Evolutionary conservation across 2,888 invertebrate species (phyloP).

Genomic region (Morpho achilles): DNA sequence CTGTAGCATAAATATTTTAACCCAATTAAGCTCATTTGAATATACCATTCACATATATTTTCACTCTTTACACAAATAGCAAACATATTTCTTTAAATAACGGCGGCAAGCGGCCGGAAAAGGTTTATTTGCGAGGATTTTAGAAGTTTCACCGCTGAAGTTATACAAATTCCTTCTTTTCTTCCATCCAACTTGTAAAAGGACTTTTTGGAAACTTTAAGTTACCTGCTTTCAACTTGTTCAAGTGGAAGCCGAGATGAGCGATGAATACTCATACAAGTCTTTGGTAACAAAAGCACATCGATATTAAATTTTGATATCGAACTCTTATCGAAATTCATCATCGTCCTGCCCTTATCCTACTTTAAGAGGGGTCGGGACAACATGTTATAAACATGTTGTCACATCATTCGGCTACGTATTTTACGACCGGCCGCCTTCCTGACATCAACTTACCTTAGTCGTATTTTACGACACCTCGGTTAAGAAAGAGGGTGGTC

Average conservation of each 20-base stretch:
- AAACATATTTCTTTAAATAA: slow-evolving; percentile 15
- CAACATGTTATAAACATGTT: too few relatives aligned
- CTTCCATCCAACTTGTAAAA: slow-evolving; percentile 19
- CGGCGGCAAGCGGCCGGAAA: slow-evolving; percentile 13
- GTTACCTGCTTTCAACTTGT: slow-evolving; percentile 11
- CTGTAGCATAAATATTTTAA: too few relatives aligned
- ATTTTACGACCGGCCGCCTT: too few relatives aligned
- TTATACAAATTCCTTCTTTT: slow-evolving; percentile 20
- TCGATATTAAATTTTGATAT: too few relatives aligned
- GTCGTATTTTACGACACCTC: too few relatives aligned
- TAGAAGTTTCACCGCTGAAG: slow-evolving; percentile 15
- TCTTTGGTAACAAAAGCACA: neutral
- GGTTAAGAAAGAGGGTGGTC: too few relatives aligned
- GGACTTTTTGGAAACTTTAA: slow-evolving; percentile 16
- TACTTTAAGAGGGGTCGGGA: too few relatives aligned
- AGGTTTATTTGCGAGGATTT: slow-evolving; percentile 14
- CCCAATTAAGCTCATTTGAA: too few relatives aligned
- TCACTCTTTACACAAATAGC: slow-evolving; percentile 12
- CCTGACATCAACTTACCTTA: too few relatives aligned
- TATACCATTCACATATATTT: neutral
- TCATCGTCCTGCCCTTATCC: too few relatives aligned
- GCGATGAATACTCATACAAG: slow-evolving; percentile 6
- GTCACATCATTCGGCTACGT: too few relatives aligned
- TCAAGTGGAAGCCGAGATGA: slow-evolving; percentile 8
- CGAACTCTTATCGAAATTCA: too few relatives aligned